phyloP scores from a whole-genome alignment of 1,140 invertebrate genomes.

The Mya arenaria region DNA sequence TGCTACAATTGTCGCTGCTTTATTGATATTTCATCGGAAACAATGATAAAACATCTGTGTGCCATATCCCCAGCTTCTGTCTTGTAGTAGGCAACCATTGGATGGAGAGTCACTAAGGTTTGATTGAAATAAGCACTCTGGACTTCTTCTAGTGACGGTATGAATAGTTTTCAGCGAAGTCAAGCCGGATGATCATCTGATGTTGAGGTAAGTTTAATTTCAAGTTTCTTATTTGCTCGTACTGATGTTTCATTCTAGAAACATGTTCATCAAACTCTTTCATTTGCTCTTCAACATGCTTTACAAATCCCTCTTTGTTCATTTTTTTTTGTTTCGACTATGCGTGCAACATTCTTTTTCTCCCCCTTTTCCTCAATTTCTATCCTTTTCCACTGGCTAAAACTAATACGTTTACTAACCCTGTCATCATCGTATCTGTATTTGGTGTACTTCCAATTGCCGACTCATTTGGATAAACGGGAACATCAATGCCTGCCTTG shows the following conservation, averaged over 20 bases:
- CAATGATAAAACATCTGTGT: constrained; percentile 51
- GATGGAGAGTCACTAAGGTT: constrained; percentile 52
- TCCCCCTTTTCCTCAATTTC: constrained; percentile 25
- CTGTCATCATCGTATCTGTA: background rate
- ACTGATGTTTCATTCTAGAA: background rate
- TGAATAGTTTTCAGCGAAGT: background rate
- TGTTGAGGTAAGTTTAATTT: constrained; percentile 1
- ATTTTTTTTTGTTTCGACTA: constrained; percentile 15
- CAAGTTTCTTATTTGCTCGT: constrained; percentile 2
- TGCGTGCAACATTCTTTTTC: constrained; percentile 24
- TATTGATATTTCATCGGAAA: constrained; percentile 51
- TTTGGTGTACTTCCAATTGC: background rate
- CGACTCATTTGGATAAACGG: background rate
- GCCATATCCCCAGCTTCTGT: background rate
- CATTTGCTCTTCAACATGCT: background rate
- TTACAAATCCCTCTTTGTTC: background rate
- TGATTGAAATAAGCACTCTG: constrained; percentile 32
- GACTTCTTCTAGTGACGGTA: background rate
- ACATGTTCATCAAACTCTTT: constrained; percentile 6
- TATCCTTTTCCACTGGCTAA: constrained; percentile 31
- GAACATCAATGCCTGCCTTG: background rate
- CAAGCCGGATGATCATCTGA: background rate
- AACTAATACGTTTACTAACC: background rate
- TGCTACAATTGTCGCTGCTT: constrained; percentile 38
- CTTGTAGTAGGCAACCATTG: constrained; percentile 41